Conservation (phyloP, 2,888 invertebrate genomes). For the Polylopha cassiicola region DNA sequence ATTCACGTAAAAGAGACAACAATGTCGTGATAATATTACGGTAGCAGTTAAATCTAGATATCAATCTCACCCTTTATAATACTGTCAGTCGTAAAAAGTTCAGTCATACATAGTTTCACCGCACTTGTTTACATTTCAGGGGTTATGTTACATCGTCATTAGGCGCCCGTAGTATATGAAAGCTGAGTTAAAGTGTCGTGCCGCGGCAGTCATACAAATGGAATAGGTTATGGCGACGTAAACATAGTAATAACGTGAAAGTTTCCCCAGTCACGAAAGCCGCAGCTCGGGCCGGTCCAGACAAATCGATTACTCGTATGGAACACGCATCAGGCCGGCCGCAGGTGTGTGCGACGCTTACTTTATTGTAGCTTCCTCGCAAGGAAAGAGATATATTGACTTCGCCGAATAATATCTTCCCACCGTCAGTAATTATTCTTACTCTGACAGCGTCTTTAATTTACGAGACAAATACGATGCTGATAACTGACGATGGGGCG, state of each 20-base stretch:
- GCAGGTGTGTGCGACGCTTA: conserved; percentile 54
- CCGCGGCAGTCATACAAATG: conserved; percentile 40
- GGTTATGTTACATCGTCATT: conserved; percentile 41
- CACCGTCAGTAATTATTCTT: conserved; percentile 36
- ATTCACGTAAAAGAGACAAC: background rate
- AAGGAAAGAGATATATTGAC: conserved; percentile 40
- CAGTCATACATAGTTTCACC: conserved; percentile 35
- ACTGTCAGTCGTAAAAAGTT: conserved; percentile 34
- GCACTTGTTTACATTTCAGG: conserved; percentile 43
- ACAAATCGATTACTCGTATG: conserved; percentile 65
- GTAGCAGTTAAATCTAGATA: conserved; percentile 1
- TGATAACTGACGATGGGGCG: conserved; percentile 15
- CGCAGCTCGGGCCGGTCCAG: conserved; percentile 47
- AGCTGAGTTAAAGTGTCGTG: conserved; percentile 43
- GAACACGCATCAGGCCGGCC: conserved; percentile 43
- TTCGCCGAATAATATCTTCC: conserved; percentile 32
- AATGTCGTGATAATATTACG: background rate
- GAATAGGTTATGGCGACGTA: conserved; percentile 54
- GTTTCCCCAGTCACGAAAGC: conserved; percentile 57
- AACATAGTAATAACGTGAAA: conserved; percentile 56
- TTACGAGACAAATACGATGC: conserved; percentile 28
- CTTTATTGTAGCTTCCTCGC: conserved; percentile 42
- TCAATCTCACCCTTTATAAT: conserved; percentile 5
- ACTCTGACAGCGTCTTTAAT: conserved; percentile 28
- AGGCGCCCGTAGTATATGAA: conserved; percentile 47